Evolutionary conservation across 2,888 invertebrate genomes (phyloP), one percentile per base, ranked within the genome.

Genomic region (Pachliopta kotzebuea): DNA sequence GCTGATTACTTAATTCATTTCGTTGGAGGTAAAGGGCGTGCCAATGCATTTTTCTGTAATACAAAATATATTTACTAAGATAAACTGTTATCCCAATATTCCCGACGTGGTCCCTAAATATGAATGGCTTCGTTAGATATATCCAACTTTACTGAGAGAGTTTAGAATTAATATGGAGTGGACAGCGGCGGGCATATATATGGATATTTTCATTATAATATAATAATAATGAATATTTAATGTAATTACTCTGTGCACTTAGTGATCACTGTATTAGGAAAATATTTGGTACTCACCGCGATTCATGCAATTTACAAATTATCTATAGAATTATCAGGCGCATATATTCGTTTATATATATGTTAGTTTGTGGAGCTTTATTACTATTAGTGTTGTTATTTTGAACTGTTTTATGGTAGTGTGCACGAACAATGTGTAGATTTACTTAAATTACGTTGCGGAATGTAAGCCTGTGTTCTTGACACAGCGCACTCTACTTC

Each of bases 401-500:
- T 69, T 68, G 65, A 69, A 24, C 53, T 37, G 42, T 57, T 56
- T 62, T 57, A 52, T 58, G 18, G 63, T 63, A 63, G 63, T 45
- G 24, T 65, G 70, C 63, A 67, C 62, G 68, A 54, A 59, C 55
- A 58, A 67, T 76, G 69, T 74, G 52, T 67, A 68, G 69, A 66
- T 72, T 67, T 56, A 74, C 78, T 45, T 75, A 81, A 78, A 71
- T 71, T 71, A 83, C 70, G 52, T 69, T 73, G 70, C 68, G 66
- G 68, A 70, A 11, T 69, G 67, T 70, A 69, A 75, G 70, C 72
- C 73, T 72, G 74, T 74, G 83, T 85, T 86, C 84, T 85, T 81
- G 85, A 72, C 83, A 81, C 84, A 82, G 84, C 80, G 71, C 65
- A 21, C 31, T 21, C 18, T 2, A 17, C 9, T 14, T 21, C n/a